Percentiles rank a stretch among this genome's conserved stretches.
Conservation (phyloP, 2,113 vertebrate genomes). For the Piaya cayana region DNA sequence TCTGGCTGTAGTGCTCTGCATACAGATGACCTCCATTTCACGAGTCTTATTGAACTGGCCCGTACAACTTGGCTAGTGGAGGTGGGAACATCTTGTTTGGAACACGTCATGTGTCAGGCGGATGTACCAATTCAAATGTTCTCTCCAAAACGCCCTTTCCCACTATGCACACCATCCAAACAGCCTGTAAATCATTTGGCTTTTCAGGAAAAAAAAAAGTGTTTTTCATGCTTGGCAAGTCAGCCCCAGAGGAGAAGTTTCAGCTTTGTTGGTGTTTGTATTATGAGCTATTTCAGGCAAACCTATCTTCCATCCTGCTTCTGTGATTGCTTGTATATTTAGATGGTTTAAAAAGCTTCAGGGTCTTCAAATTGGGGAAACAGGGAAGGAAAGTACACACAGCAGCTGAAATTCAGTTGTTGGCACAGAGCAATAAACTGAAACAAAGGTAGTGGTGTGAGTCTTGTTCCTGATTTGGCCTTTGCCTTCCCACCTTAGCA, state of each 20-base stretch:
- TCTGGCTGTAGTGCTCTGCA: neutral
- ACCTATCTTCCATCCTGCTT: neutral
- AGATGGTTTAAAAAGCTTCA: neutral
- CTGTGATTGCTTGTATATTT: neutral
- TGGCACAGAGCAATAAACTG: neutral
- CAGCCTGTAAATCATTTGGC: neutral
- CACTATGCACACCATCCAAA: neutral
- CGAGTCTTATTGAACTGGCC: neutral
- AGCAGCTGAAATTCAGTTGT: neutral
- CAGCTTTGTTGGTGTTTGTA: neutral
- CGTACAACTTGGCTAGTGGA: neutral
- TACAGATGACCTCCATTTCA: neutral
- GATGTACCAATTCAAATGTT: neutral
- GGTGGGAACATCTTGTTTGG: slow-evolving; percentile 23
- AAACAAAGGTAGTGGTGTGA: neutral
- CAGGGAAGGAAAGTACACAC: neutral
- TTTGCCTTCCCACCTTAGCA: neutral
- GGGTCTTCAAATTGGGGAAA: neutral
- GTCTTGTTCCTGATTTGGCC: neutral
- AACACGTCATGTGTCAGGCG: neutral
- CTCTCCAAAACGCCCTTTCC: slow-evolving; percentile 12
- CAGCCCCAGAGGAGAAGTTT: neutral
- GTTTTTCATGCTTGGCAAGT: neutral
- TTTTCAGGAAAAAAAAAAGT: slow-evolving; percentile 22
- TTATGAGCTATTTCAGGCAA: neutral